Conservation (phyloP, 2,113 vertebrate species). For the Elachura formosa region DNA sequence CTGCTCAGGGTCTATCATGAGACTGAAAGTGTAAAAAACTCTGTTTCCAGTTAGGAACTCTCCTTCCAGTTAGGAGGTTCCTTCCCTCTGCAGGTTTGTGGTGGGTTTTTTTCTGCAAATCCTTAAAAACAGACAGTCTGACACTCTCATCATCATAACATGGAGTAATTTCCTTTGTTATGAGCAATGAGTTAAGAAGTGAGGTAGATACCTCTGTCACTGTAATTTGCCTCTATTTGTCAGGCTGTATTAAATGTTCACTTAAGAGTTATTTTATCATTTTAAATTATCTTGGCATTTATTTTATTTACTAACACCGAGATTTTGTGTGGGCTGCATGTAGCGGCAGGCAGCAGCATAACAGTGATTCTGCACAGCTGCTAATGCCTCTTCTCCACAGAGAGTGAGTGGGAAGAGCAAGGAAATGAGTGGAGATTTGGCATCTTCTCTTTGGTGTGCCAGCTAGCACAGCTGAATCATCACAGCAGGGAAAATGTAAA, state of each 20-base stretch:
- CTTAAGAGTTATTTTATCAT: constrained; percentile 1
- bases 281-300: constrained; percentile 4
- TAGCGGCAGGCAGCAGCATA: background rate
- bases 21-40: background rate
- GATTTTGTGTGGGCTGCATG: constrained; percentile 7
- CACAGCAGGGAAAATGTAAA: constrained; percentile 24
- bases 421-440: constrained; percentile 36
- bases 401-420: constrained; percentile 38
- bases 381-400: background rate
- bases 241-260: background rate
- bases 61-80: background rate
- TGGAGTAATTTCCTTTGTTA: background rate
- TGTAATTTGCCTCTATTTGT: background rate
- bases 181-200: background rate
- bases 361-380: constrained; percentile 22
- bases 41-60: background rate
- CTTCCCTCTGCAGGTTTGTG: background rate
- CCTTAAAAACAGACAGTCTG: background rate
- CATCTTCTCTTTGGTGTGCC: background rate
- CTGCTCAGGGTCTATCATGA: background rate
- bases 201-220: background rate
- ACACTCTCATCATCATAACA: background rate
- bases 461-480: constrained; percentile 36
- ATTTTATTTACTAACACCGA: constrained; percentile 44
- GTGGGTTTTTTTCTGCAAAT: background rate